These are phyloP conservation scores for Tinea pellionella DNA, from an alignment of 2,888 invertebrate species.

Conservation along the genomic window DNA sequence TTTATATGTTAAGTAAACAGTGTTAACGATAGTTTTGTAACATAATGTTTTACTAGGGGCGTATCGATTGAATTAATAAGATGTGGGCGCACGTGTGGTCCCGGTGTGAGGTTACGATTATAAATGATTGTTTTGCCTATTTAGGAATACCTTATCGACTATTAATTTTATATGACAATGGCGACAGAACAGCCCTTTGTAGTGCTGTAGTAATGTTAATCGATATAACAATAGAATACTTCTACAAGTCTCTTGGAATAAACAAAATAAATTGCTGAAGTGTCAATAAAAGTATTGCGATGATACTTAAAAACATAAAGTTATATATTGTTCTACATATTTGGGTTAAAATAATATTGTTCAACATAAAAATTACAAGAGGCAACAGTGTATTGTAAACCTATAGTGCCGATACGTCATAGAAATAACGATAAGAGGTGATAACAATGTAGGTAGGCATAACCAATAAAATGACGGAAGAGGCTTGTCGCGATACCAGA, in stretches of 20 bases:
- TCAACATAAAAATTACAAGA: not conserved
- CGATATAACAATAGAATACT: not conserved
- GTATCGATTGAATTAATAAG: conserved; percentile 65
- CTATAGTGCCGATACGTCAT: conserved; percentile 2
- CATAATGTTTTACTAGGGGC: conserved; percentile 50
- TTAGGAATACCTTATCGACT: not conserved
- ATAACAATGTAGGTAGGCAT: not conserved
- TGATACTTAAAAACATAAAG: not conserved
- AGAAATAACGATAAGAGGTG: not conserved
- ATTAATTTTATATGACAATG: conserved; percentile 1
- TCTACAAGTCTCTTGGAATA: not conserved
- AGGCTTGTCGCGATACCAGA: conserved; percentile 58
- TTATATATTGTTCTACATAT: not conserved
- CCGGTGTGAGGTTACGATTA: conserved; percentile 39
- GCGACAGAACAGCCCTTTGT: conserved; percentile 1
- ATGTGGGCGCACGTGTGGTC: conserved; percentile 64
- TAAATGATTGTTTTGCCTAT: conserved; percentile 29
- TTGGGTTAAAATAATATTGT: conserved; percentile 3
- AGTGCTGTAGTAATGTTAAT: not conserved
- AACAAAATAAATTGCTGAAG: not conserved
- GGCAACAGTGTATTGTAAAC: not conserved
- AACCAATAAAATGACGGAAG: conserved; percentile 20
- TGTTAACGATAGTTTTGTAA: conserved; percentile 34
- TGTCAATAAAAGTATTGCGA: not conserved
- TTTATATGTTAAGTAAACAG: conserved; percentile 42